These are phyloP conservation scores for Dascillus cervinus DNA, from an alignment of 2,888 invertebrate species.

Conservation along the genomic window DNA sequence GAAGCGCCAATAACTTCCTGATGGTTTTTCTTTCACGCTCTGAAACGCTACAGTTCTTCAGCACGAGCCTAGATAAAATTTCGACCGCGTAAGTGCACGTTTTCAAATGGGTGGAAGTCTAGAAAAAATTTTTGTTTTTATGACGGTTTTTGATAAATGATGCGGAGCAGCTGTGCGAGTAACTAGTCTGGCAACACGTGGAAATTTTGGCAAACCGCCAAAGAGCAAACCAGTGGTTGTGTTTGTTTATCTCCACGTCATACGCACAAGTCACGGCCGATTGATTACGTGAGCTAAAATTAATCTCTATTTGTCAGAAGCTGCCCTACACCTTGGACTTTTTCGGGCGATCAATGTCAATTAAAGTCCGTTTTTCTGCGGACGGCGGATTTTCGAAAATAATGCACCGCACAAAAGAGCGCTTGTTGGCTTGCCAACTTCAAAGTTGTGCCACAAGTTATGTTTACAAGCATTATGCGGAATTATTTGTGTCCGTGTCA, in stretches of 20 bases:
- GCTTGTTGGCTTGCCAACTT: background rate
- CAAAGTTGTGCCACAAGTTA: slow-evolving; percentile 1
- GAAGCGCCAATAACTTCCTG: slow-evolving; percentile 15
- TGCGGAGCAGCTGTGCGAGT: too few species aligned
- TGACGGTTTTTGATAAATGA: slow-evolving; percentile 5
- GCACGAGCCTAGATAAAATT: slow-evolving; percentile 19
- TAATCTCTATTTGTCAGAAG: slow-evolving; percentile 6
- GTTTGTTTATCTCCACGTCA: slow-evolving; percentile 3
- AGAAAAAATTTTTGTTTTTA: slow-evolving; percentile 1
- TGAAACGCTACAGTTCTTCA: slow-evolving; percentile 12
- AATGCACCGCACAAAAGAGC: background rate
- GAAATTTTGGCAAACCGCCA: slow-evolving; percentile 8
- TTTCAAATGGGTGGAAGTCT: slow-evolving; percentile 20
- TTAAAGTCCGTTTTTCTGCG: too few species aligned
- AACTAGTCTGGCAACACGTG: slow-evolving; percentile 7
- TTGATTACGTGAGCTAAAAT: slow-evolving; percentile 7
- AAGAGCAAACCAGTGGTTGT: slow-evolving; percentile 9
- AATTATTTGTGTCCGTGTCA: too few species aligned
- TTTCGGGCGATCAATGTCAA: too few species aligned
- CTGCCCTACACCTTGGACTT: slow-evolving; percentile 12
- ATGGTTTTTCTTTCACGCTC: slow-evolving; percentile 17
- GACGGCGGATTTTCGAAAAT: too few species aligned
- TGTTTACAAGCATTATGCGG: too few species aligned
- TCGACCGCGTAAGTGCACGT: slow-evolving; percentile 18
- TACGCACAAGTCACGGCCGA: slow-evolving; percentile 4